A percentile compares a stretch with the other conserved stretches of the same genome.
Conservation (phyloP, 2,888 invertebrate genomes). For the Thera obeliscata region DNA sequence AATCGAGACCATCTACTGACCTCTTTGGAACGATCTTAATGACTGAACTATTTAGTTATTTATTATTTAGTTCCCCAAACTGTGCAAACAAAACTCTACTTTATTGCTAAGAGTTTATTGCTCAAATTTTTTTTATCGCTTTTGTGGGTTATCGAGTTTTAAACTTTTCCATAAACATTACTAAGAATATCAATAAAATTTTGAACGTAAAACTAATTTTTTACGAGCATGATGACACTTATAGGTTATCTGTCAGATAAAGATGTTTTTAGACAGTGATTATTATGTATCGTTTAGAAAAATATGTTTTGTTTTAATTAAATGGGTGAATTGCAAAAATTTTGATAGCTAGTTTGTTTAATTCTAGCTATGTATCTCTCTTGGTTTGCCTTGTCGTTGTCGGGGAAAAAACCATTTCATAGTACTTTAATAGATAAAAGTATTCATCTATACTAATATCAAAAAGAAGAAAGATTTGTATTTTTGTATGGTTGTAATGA, state of each 20-base stretch:
- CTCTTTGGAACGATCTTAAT: slow-evolving; percentile 25
- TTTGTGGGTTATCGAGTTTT: slow-evolving; percentile 12
- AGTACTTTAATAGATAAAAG: no score
- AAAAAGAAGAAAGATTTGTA: no score
- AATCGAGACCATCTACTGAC: slow-evolving; percentile 35
- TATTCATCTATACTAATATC: no score
- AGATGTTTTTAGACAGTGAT: slow-evolving; percentile 32
- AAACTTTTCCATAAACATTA: slow-evolving; percentile 40
- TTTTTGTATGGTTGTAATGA: no score
- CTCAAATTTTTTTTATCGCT: background rate
- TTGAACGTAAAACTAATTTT: slow-evolving; percentile 58
- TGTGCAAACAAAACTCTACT: slow-evolving; percentile 12
- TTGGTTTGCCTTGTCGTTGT: no score
- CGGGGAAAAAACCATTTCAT: no score
- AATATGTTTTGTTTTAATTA: background rate
- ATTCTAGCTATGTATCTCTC: no score
- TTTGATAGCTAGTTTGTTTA: no score
- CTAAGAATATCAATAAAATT: slow-evolving; percentile 45
- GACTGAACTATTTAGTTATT: slow-evolving; percentile 16
- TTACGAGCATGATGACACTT: slow-evolving; percentile 59
- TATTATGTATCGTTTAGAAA: background rate
- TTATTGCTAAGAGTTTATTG: slow-evolving; percentile 4
- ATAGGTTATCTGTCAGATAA: slow-evolving; percentile 58
- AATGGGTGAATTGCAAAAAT: no score
- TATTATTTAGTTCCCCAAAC: background rate